These are phyloP conservation scores for Drosophila rufa DNA, from an alignment of 1,140 invertebrate species.

Conservation along the genomic window DNA sequence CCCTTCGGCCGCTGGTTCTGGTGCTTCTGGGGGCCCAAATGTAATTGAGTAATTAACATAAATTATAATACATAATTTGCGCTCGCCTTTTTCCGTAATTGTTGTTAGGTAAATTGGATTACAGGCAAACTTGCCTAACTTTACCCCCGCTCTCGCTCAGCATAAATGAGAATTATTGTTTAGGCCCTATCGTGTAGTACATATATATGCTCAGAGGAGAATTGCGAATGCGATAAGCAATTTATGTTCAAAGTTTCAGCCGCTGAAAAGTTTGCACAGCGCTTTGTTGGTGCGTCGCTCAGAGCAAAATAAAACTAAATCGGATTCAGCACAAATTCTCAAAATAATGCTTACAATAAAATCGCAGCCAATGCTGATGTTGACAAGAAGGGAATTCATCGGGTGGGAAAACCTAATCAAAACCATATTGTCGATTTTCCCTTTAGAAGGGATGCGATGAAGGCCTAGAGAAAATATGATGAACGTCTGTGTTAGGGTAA, in stretches of 20 bases:
- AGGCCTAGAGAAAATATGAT: background rate
- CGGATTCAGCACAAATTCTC: constrained; percentile 66
- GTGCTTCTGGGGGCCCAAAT: constrained; percentile 66
- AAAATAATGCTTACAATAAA: constrained; percentile 68
- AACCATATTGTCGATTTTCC: constrained; percentile 38
- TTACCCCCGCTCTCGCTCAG: constrained; percentile 7
- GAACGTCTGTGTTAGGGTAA: background rate
- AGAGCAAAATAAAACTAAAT: constrained; percentile 73
- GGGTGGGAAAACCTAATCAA: constrained; percentile 38
- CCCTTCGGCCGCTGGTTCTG: constrained; percentile 2
- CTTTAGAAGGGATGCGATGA: background rate
- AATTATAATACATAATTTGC: constrained; percentile 84
- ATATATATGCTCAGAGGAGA: constrained; percentile 12
- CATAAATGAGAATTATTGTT: constrained; percentile 68
- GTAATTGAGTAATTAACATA: constrained; percentile 85
- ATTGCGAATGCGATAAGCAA: constrained; percentile 67
- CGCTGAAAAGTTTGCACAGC: constrained; percentile 64
- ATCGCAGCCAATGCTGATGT: constrained; percentile 37
- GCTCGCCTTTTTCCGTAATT: constrained; percentile 73
- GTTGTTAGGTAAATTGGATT: constrained; percentile 82
- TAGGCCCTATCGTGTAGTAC: constrained; percentile 22
- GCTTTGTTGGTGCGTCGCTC: constrained; percentile 36
- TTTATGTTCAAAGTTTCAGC: constrained; percentile 72
- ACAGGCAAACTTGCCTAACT: constrained; percentile 46
- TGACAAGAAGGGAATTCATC: constrained; percentile 28